A percentile compares a stretch with the other conserved stretches of the same genome.
Evolutionary conservation across 92 coral and sea anemone genomes (phyloP).

Genomic region (Virgularia gustaviana): DNA sequence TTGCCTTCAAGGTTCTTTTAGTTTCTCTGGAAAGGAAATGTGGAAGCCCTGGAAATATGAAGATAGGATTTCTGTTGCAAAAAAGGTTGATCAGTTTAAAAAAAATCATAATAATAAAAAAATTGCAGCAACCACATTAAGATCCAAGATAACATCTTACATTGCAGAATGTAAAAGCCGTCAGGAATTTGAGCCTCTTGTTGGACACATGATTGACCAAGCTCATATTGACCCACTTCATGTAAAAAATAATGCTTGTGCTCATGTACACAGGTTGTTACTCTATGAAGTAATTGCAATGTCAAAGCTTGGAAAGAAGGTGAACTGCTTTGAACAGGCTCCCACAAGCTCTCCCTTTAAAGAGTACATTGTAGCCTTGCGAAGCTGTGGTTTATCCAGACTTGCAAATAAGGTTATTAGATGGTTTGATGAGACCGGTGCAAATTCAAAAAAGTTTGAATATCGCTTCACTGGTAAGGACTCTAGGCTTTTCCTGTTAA

Average conservation of each 20-base stretch:
- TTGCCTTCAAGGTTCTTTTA: not conserved
- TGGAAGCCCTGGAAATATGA: conserved; percentile 60
- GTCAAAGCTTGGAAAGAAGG: conserved; percentile 26
- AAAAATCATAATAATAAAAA: not conserved
- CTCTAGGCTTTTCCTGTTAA: conserved; percentile 41
- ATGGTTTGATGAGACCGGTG: conserved; percentile 24
- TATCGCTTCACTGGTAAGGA: conserved; percentile 45
- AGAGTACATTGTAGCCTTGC: not conserved
- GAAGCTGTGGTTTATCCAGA: conserved; percentile 3
- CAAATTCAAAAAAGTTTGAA: conserved; percentile 26
- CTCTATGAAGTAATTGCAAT: conserved; percentile 25
- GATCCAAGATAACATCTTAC: conserved; percentile 4
- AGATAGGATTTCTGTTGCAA: not conserved
- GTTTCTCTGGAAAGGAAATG: not conserved
- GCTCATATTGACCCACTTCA: too few species aligned
- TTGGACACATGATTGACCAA: not conserved
- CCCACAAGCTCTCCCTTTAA: conserved; percentile 24
- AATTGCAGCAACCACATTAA: not conserved
- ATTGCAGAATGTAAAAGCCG: not conserved
- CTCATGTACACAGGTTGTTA: not conserved
- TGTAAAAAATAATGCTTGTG: too few species aligned
- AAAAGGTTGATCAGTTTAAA: conserved; percentile 13
- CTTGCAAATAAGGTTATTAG: conserved; percentile 3
- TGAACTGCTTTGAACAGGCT: conserved; percentile 1
- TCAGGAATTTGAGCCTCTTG: conserved; percentile 8